Evolutionary conservation across 2,797 vertebrate species (phyloP).

Genomic region (Melanotaenia pygmaea): DNA sequence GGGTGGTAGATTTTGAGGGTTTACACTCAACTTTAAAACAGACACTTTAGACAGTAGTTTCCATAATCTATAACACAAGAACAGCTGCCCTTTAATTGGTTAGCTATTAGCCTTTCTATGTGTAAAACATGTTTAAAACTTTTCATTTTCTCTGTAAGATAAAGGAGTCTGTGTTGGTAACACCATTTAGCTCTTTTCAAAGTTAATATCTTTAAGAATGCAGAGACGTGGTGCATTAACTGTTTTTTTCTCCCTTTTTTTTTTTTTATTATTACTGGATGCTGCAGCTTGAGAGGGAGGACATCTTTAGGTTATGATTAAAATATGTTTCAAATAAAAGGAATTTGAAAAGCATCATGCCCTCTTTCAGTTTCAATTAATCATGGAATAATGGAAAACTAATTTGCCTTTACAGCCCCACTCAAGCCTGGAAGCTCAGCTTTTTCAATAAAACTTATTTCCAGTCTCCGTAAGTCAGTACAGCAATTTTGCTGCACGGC

Average conservation of each 20-base stretch:
- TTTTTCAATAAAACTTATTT: conserved; percentile 52
- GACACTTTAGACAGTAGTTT: no score
- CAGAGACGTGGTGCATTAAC: no score
- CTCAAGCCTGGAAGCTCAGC: conserved; percentile 63
- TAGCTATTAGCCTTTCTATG: no score
- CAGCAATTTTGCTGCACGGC: conserved; percentile 51
- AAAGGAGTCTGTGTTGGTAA: no score
- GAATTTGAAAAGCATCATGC: conserved; percentile 53
- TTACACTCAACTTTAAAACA: no score
- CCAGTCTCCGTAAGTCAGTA: conserved; percentile 38
- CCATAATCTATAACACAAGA: no score
- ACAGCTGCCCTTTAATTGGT: no score
- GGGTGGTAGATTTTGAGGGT: no score
- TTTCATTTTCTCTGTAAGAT: no score
- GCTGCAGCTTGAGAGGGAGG: conserved; percentile 26
- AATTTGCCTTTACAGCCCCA: conserved; percentile 61
- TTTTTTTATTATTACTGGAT: conserved; percentile 26
- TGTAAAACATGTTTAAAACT: no score
- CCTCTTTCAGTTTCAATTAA: conserved; percentile 55
- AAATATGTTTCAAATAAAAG: conserved; percentile 49
- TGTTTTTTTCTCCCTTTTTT: conserved; percentile 5
- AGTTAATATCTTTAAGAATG: no score
- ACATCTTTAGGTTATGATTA: conserved; percentile 48
- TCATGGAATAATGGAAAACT: conserved; percentile 65
- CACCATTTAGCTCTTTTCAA: no score